Evolutionary conservation across 2,113 vertebrate species (phyloP).

Genomic region (Etheostoma cragini): DNA sequence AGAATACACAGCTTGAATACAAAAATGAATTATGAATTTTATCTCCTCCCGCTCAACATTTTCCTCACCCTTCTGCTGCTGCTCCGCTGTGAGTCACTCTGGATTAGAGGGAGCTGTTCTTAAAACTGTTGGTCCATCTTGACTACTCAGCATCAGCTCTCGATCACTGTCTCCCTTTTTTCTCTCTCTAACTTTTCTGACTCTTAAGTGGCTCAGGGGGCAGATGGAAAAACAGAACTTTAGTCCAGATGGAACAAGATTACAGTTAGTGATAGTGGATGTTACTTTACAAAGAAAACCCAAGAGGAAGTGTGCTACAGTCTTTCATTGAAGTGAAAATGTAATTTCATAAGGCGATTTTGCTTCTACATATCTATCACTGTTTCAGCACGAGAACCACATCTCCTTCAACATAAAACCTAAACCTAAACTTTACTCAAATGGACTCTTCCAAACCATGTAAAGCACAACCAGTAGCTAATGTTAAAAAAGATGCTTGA

Average conservation of each 20-base stretch:
- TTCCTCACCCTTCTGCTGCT: slow-evolving; percentile 46
- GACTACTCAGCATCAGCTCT: slow-evolving; percentile 39
- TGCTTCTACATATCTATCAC: too few relatives aligned
- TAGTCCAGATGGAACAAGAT: slow-evolving; percentile 40
- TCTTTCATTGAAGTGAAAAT: not conserved
- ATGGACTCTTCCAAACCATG: too few relatives aligned
- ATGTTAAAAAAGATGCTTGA: too few relatives aligned
- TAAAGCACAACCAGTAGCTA: too few relatives aligned
- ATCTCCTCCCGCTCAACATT: slow-evolving; percentile 24
- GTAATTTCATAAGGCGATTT: not conserved
- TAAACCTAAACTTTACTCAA: too few relatives aligned
- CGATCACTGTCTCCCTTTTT: slow-evolving; percentile 54
- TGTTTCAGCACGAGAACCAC: too few relatives aligned
- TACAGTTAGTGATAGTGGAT: slow-evolving; percentile 20
- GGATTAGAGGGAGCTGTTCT: slow-evolving; percentile 36
- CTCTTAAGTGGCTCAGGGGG: slow-evolving; percentile 48
- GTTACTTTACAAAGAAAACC: slow-evolving; percentile 12
- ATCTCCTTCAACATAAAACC: too few relatives aligned
- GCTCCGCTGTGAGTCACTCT: slow-evolving; percentile 37
- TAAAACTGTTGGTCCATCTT: slow-evolving; percentile 42
- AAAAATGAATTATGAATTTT: slow-evolving; percentile 70
- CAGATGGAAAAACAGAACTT: slow-evolving; percentile 48
- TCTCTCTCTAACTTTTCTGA: slow-evolving; percentile 48
- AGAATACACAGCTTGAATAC: slow-evolving; percentile 69
- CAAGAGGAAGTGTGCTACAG: not conserved